Base-by-base conservation (phyloP, 2,888 invertebrate genomes). In the Prosopocoilus inquinatus region DNA sequence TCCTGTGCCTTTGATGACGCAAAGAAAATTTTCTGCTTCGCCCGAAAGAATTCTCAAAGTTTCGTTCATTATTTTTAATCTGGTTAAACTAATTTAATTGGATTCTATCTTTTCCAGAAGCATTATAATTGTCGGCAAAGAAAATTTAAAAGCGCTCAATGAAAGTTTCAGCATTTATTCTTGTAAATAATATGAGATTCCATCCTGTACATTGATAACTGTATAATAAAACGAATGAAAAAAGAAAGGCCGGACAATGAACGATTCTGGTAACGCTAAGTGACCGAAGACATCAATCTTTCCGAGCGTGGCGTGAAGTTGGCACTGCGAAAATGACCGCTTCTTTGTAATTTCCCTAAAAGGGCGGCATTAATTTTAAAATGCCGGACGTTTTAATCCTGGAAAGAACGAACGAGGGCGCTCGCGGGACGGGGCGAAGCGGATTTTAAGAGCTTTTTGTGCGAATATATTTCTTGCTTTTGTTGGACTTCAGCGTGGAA, bases 271-370 rank as follows among this genome's bases (percentile, higher is more conserved):
- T 41, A 41, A 41, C 16, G 16, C 4, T 12, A 38, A 38, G 53
- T 16, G 38, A 41, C 41, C 34, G 51, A 54, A 59, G 57, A 64
- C 63, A 67, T 67, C 63, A 67, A 66, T 66, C 65, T 67, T 63
- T 62, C 63, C 58, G 57, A 60, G 58, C 55, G 57, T 53, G n/a
- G 54, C 56, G 55, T 55, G 55, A 59, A 56, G 59, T 59, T 59
- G 43, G 58, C 58, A 62, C 63, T 62, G 55, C 59, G 60, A 63
- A 62, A 61, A 61, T 61, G 62, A 63, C 62, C 64, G 62, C 68
- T 69, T 67, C 68, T 69, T 69, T 69, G 67, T 68, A 68, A 69
- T 69, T 67, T 62, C 63, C 65, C 64, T 67, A 68, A 70, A 69
- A 69, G 70, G 57, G 57, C 59, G 49, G 62, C 69, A 68, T 67